Evolutionary conservation across 2,888 invertebrate species (phyloP), one percentile per base, ranked within the genome.

Genomic region (Heliothis peltigera): DNA sequence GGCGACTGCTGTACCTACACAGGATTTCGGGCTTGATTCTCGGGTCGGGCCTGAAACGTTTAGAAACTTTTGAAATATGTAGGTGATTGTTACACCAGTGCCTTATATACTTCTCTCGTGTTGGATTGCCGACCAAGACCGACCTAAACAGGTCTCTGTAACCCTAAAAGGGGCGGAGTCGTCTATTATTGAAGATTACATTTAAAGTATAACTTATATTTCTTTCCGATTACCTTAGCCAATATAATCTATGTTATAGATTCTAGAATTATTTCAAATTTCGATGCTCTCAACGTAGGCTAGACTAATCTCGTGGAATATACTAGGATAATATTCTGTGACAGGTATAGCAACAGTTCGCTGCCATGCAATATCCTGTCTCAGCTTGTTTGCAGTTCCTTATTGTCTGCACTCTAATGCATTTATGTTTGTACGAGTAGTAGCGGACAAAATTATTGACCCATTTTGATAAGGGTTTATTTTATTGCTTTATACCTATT

Each of bases 311-410:
- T 19, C 28, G 4, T 17, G 52, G 52, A 72, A 52, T 55, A 75
- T 70, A 17, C 49, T 55, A 70, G 51, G 51, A 55, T 70, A 75
- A 75, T 60, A 70, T 63, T 61, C 17, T 57, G 55, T 58, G 64
- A 42, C 42, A 46, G 32, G 19, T 57, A 32, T 25, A 35, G 44
- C 39, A 70, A 48, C 52, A 56, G 44, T 56, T 32, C 52, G 61
- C 35, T 69, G 63, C 76, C 64, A 53, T 70, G 82, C 77, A 86
- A 86, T 88, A 87, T 86, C 84, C 84, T 80, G 83, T 80, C 83
- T 63, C 70, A 77, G 77, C 76, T 81, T 85, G 83, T 84, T 84
- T 86, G 75, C 73, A 59, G 60, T 56, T 63, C 74, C 64, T 21
- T 75, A 84, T 81, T 81, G 73, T 82, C 70, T 72, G 73, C 71